Percentiles rank a stretch among this genome's conserved stretches.
Evolutionary conservation across 2,888 invertebrate species (phyloP).

Genomic region (Geotrupes spiniger): DNA sequence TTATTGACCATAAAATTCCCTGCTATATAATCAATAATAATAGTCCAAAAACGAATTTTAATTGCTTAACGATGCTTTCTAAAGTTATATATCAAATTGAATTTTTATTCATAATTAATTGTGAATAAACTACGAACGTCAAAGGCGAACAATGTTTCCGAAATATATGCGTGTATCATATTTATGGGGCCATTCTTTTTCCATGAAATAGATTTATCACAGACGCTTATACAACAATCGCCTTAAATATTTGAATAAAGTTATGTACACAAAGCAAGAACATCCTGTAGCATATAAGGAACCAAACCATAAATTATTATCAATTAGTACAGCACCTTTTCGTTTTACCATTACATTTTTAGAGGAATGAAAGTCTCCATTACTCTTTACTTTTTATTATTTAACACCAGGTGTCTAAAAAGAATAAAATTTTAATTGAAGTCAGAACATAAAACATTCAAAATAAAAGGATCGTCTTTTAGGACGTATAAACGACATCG

Average conservation of each 20-base stretch:
- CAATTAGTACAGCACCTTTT: neutral
- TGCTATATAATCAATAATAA: no score
- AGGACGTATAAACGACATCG: constrained; percentile 1
- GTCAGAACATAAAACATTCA: neutral
- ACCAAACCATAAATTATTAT: neutral
- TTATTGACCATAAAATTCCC: no score
- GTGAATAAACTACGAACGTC: no score
- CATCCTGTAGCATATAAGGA: neutral
- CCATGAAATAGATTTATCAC: constrained; percentile 3
- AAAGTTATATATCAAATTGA: no score
- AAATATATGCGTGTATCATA: neutral
- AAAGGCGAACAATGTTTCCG: no score
- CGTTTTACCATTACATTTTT: constrained; percentile 1
- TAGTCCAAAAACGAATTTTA: no score
- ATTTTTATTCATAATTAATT: no score
- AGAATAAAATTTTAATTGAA: constrained; percentile 5
- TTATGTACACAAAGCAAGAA: neutral
- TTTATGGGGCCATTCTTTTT: constrained; percentile 4
- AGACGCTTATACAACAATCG: neutral
- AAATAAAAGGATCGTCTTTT: constrained; percentile 2
- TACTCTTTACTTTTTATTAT: neutral
- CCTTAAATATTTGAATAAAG: constrained; percentile 5
- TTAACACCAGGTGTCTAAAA: constrained; percentile 6
- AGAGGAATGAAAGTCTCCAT: neutral
- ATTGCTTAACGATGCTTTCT: no score